Base-by-base conservation (phyloP, 2,888 invertebrate species). In the Parnassius smintheus region DNA sequence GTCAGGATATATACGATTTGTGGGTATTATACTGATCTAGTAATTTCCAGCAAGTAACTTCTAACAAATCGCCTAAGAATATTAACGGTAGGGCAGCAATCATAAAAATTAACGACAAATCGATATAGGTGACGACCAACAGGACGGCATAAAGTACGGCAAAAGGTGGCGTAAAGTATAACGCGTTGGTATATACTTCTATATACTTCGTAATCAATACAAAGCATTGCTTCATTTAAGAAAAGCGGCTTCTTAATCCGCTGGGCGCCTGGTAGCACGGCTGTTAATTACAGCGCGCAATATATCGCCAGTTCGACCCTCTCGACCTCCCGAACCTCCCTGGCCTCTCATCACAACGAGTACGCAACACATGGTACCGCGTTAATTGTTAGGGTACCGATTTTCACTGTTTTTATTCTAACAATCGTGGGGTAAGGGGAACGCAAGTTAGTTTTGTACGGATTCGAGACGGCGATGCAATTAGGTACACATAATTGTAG, bases 301-400 rank as follows among this genome's bases (percentile, higher is more conserved):
- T 85, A 86, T 86, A 86, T 85, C 80, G 82, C 78, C 74, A 73
- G 60, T 66, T 76, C 73, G 80, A 80, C 76, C 79, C 77, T 76
- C 73, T 66, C 65, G 70, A 74, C 62, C 76, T 73, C 73, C 71
- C 59, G 66, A 67, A 72, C 74, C 73, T 71, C 66, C 67, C 77
- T 50, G 13, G 54, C 76, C 80, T 80, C 84, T 86, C 86, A 82
- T 88, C 89, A 85, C 77, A 75, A 74, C 74, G 74, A 77, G 72
- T 72, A 82, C 83, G 88, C 83, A 84, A 88, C 90, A 90, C 88
- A 90, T 90, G 90, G 81, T 81, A 74, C 82, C 76, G 77, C 80
- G 83, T 85, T 90, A 90, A 89, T 89, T 88, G 86, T 82, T 75
- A 77, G 80, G 82, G 79, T 75, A 56, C 77, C 74, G 78, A 81